Evolutionary conservation across 2,113 vertebrate genomes (phyloP), one percentile per base, ranked within the genome.

Genomic region (Alethe diademata): DNA sequence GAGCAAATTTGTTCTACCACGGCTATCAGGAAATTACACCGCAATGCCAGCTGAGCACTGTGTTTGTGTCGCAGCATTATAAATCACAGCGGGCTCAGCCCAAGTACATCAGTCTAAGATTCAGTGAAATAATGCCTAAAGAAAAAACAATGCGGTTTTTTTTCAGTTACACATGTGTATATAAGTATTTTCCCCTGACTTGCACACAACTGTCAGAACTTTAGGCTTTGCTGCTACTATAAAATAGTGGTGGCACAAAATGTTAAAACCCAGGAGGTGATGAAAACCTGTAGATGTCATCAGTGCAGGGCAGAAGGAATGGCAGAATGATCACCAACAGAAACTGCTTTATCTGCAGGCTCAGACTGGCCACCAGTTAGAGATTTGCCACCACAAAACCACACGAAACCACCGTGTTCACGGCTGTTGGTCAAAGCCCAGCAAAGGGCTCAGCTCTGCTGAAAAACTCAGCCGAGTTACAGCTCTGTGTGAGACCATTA

Each of bases 391-490:
- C 70, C 45, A 26, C 56, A 51, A 84, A 86, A 43, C 28, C n/a
- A 0, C 0, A 8, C 0, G 0, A 60, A 88, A 43, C 14, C 0
- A 0, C 50, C 0, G 0, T 4, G 25, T 6, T 64, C 33, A 13
- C 1, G 0, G 60, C 51, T 42, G 26, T 14, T 19, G 13, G 33
- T 11, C 5, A 11, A 58, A 78, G 19, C 33, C 14, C 5, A 16
- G 58, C 42, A n/a, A 65, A 50, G 1, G 2, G 45, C 4, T 24
- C 54, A 11, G 76, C 48, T 74, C 43, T 51, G 64, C 53, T 12
- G 23, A 20, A n/a, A 61, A 36, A 11, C n/a, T 25, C 7, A 0
- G n/a, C 45, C 7, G 56, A 54, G 65, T 33, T 53, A 23, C 33
- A 8, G 71, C 47, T 69, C 33, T 17, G n/a, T 29, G 51, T 17